Evolutionary conservation across 2,113 vertebrate genomes (phyloP).

Genomic region (Suncus etruscus): DNA sequence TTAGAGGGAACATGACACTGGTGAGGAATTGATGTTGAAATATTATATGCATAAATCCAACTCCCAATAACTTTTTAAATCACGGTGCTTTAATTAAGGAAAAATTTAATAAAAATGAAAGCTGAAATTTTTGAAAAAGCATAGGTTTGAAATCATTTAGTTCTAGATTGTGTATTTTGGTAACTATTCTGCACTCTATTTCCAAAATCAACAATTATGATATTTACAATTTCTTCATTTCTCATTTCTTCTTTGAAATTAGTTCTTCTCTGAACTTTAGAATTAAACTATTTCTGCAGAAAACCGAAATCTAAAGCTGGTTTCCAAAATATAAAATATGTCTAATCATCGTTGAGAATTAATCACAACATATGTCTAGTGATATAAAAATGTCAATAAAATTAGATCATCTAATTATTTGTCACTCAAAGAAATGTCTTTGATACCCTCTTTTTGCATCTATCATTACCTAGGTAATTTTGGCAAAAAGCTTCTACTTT

Average conservation of each 20-base stretch:
- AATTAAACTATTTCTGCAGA: constrained; percentile 56
- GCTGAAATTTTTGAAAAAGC: too few relatives aligned
- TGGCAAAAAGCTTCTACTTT: constrained; percentile 71
- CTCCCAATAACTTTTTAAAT: too few relatives aligned
- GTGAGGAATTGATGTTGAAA: too few relatives aligned
- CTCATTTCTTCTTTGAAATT: constrained; percentile 57
- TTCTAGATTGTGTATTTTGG: constrained; percentile 22
- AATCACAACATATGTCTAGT: constrained; percentile 52
- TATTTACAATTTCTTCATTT: constrained; percentile 44
- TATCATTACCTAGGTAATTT: constrained; percentile 75
- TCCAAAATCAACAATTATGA: constrained; percentile 51
- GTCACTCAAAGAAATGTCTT: constrained; percentile 55
- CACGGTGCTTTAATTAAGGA: too few relatives aligned
- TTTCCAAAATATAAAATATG: constrained; percentile 59
- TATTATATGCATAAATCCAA: too few relatives aligned
- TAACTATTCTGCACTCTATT: constrained; percentile 32
- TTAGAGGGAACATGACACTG: too few relatives aligned
- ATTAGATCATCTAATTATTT: constrained; percentile 65
- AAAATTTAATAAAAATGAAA: too few relatives aligned
- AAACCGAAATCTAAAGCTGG: constrained; percentile 47
- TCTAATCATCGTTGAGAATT: constrained; percentile 70
- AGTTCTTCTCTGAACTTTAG: constrained; percentile 34
- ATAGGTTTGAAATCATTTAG: not conserved
- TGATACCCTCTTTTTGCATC: constrained; percentile 59
- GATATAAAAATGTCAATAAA: constrained; percentile 72